Evolutionary conservation across 64 coral and sea anemone genomes (phyloP).

Genomic region (Orbicella faveolata): DNA sequence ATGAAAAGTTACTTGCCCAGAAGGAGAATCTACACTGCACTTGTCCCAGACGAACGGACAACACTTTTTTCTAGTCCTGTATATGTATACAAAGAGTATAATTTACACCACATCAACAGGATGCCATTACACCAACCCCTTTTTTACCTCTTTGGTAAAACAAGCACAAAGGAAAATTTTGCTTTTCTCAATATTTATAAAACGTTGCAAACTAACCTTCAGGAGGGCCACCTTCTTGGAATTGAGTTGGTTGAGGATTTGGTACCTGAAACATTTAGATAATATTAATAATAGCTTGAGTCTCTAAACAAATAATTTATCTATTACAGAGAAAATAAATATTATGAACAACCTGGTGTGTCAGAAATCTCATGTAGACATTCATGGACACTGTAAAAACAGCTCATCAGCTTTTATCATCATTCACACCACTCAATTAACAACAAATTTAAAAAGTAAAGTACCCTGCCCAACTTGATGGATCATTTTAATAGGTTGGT

Average conservation of each 20-base stretch:
- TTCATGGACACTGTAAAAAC: neutral
- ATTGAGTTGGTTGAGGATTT: neutral
- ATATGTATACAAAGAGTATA: too few species aligned
- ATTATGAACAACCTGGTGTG: neutral
- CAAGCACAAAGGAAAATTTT: too few species aligned
- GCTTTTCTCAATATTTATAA: too few species aligned
- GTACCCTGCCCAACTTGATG: too few species aligned
- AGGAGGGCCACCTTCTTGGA: neutral
- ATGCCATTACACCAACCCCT: too few species aligned
- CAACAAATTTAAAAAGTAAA: neutral
- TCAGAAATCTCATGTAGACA: conserved; percentile 62
- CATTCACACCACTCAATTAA: conserved; percentile 17
- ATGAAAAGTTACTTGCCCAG: too few species aligned
- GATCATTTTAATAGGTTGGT: too few species aligned
- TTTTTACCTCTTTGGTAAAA: too few species aligned
- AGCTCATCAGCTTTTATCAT: conserved; percentile 26
- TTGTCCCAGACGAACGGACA: too few species aligned
- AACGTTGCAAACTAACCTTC: neutral
- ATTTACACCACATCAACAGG: too few species aligned
- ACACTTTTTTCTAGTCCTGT: too few species aligned
- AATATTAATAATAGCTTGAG: neutral
- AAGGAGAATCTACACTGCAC: too few species aligned
- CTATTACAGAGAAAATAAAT: neutral
- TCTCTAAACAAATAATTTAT: neutral
- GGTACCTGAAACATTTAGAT: neutral